A percentile compares a stretch with the other conserved stretches of the same genome.
Evolutionary conservation across 1,140 invertebrate species (phyloP).

Genomic region (Hormaphis cornu): DNA sequence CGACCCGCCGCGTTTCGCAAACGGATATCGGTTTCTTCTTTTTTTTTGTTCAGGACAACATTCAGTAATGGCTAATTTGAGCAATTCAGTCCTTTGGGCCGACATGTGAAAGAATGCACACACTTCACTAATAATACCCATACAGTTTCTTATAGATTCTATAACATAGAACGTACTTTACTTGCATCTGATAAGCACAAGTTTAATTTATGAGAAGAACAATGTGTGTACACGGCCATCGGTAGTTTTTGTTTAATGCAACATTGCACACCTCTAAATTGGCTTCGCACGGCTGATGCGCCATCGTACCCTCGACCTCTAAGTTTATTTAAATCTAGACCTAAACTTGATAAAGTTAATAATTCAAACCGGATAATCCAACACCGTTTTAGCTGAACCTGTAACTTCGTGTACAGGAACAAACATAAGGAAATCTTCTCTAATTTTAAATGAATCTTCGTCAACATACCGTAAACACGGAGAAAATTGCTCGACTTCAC

Average conservation of each 20-base stretch:
- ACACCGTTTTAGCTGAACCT: conserved; percentile 36
- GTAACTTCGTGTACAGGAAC: conserved; percentile 33
- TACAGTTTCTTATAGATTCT: too few relatives aligned
- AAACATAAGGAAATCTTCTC: conserved; percentile 37
- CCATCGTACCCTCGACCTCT: conserved; percentile 39
- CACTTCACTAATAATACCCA: too few relatives aligned
- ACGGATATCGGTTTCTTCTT: too few relatives aligned
- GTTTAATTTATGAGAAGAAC: conserved; percentile 40
- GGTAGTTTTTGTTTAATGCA: conserved; percentile 39
- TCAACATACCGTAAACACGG: conserved; percentile 32
- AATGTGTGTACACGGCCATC: conserved; percentile 38
- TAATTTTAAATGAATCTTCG: conserved; percentile 18
- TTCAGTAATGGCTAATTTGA: too few relatives aligned
- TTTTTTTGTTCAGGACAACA: too few relatives aligned
- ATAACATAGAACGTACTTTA: too few relatives aligned
- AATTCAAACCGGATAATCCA: conserved; percentile 35
- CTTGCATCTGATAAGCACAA: conserved; percentile 33
- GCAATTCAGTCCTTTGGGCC: too few relatives aligned
- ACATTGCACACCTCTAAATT: conserved; percentile 39
- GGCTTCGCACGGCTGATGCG: conserved; percentile 37
- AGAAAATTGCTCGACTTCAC: conserved; percentile 36
- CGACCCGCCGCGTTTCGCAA: too few relatives aligned
- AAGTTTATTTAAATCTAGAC: conserved; percentile 37
- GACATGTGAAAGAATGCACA: too few relatives aligned
- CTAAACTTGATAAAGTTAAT: conserved; percentile 32